A percentile compares a stretch with the other conserved stretches of the same genome.
These are phyloP conservation scores for Morelia viridis DNA, from an alignment of 2,797 vertebrate species.

Conservation along the genomic window DNA sequence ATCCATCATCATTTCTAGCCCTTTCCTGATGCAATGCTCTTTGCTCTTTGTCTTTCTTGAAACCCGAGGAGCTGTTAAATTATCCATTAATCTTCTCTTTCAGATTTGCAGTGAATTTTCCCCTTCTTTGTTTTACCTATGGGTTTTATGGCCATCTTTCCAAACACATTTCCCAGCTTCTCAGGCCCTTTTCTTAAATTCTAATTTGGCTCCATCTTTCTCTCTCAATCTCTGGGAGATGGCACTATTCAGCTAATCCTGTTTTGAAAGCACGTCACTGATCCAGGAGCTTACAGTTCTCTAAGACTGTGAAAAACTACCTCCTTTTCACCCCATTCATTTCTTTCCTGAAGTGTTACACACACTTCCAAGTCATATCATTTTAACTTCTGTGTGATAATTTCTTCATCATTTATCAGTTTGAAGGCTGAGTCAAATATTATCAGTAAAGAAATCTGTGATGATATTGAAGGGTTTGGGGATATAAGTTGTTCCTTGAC, in stretches of 20 bases:
- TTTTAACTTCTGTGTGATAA: conserved; percentile 13
- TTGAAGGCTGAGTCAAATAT: neutral
- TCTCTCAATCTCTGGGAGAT: conserved; percentile 47
- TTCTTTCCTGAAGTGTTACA: neutral
- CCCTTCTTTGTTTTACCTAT: neutral
- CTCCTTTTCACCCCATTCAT: neutral
- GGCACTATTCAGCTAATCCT: conserved; percentile 39
- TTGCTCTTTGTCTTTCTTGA: conserved; percentile 81
- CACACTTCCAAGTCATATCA: neutral
- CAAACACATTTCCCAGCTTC: conserved; percentile 74
- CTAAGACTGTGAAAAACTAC: conserved; percentile 18
- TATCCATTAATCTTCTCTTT: conserved; percentile 85
- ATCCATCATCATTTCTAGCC: conserved; percentile 81
- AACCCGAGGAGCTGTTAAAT: conserved; percentile 83
- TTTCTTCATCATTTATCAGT: neutral
- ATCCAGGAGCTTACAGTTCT: conserved; percentile 9
- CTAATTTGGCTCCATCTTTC: conserved; percentile 48
- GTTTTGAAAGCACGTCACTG: conserved; percentile 30
- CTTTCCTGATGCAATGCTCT: conserved; percentile 82
- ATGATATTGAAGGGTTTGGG: neutral
- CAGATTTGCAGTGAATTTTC: conserved; percentile 71
- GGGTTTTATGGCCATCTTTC: conserved; percentile 72
- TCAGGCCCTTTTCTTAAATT: conserved; percentile 68
- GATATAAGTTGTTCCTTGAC: neutral
- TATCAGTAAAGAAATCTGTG: neutral